Base-by-base conservation (phyloP, 2,797 vertebrate genomes). In the Lithobates pipiens region DNA sequence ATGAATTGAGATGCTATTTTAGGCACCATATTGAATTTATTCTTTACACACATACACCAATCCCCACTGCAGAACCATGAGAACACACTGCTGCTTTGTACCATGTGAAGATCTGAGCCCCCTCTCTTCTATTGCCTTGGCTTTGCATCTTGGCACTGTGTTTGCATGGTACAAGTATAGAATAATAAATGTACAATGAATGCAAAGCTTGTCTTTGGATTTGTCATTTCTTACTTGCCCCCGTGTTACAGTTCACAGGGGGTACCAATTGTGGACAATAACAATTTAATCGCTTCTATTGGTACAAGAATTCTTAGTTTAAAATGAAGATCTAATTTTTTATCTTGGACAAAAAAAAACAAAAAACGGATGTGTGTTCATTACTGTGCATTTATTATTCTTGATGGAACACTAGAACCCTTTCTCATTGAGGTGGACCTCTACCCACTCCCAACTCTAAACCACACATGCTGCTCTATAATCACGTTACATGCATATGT, bases 121-220 rank as follows among this genome's bases (percentile, higher is more conserved):
- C 54, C 54, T 32, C 15, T 71, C 46, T 0, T 21, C 68, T 50
- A 42, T 57, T 39, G 36, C 21, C 68, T 80, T 80, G 67, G 68
- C 57, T 57, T 71, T 70, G 44, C 70, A 82, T 65, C 74, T 82
- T 57, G 23, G 61, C 65, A 82, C 36, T 75, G 57, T 82, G 71
- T 65, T 16, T 6, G 39, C 34, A 27, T 44, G n/a, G 57, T 67
- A 82, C 80, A 75, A 27, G 57, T 67, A 57, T 46, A 25, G 71
- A 82, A 82, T 82, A 68, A 81, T 67, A 75, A 74, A 82, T 63
- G 27, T 39, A 50, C 9, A 15, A 9, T 75, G 80, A 75, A 82
- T 82, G 72, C 46, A 36, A 73, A 29, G 32, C 80, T 82, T 73
- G 69, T 82, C 69, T 42, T 36, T 73, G 67, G 46, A 72, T 23